phyloP scores from a whole-genome alignment of 2,797 vertebrate genomes.

The Pseudochaenichthys georgianus region DNA sequence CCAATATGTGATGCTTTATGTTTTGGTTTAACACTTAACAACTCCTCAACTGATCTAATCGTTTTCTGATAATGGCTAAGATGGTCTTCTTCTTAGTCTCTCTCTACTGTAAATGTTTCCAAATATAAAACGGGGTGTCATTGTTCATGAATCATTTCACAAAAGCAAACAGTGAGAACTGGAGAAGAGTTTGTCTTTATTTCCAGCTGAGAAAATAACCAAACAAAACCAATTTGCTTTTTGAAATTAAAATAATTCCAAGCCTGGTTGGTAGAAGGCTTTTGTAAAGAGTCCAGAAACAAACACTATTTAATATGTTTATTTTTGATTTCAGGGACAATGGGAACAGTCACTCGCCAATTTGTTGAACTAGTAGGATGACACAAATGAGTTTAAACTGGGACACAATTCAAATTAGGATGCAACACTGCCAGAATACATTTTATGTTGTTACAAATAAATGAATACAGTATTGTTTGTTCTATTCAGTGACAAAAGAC shows the following conservation, averaged over 20 bases:
- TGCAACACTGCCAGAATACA: slow-evolving; percentile 2
- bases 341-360: neutral
- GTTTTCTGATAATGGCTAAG: neutral
- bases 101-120: neutral
- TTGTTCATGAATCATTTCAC: neutral
- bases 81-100: neutral
- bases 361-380: neutral
- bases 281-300: slow-evolving; percentile 1
- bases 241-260: neutral
- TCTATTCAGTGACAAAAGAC: neutral
- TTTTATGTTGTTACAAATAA: neutral
- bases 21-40: no score
- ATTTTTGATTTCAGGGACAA: slow-evolving; percentile 1
- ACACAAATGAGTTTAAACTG: slow-evolving; percentile 1
- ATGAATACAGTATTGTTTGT: fast-evolving
- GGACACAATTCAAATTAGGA: neutral
- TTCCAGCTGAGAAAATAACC: neutral
- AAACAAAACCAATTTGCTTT: neutral
- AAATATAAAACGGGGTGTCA: neutral
- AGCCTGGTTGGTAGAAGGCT: neutral
- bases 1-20: neutral
- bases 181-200: neutral
- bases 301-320: neutral
- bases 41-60: no score
- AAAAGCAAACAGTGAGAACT: neutral